These are phyloP conservation scores for Lamprotornis superbus DNA, from an alignment of 2,113 vertebrate genomes.

Conservation along the genomic window DNA sequence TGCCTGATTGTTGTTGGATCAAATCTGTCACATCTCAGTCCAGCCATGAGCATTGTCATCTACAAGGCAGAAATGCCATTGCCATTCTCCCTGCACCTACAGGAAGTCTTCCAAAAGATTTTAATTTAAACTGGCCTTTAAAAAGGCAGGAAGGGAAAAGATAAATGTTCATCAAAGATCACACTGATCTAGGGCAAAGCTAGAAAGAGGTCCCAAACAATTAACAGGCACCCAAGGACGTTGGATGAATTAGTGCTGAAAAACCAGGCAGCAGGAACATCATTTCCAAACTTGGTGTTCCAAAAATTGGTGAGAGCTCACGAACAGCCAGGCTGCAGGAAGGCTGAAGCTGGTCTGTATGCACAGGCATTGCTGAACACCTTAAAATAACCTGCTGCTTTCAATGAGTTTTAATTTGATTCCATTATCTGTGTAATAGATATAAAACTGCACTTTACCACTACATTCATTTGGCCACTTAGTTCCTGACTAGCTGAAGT, in stretches of 20 bases:
- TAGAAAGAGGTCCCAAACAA: not conserved
- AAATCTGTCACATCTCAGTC: not conserved
- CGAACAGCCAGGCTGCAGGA: not conserved
- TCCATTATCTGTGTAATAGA: not conserved
- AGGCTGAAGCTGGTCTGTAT: not conserved
- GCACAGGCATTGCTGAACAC: not conserved
- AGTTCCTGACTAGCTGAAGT: slow-evolving; percentile 19
- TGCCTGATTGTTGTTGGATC: not conserved
- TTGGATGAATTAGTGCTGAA: not conserved
- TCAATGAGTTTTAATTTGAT: not conserved
- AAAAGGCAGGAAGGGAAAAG: not conserved
- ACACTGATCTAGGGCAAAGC: not conserved
- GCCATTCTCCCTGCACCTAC: not conserved
- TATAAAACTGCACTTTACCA: not conserved
- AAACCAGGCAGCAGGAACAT: not conserved
- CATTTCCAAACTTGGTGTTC: not conserved
- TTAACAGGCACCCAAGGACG: not conserved
- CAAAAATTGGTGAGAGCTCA: not conserved
- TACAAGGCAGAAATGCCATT: not conserved
- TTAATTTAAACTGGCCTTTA: not conserved
- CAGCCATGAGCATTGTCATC: not conserved
- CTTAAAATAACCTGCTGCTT: slow-evolving; percentile 7
- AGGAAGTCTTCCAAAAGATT: not conserved
- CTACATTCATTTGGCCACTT: not conserved
- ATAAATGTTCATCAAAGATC: not conserved